phyloP scores from a whole-genome alignment of 2,113 vertebrate species.

The Cricetomys ansorgei region DNA sequence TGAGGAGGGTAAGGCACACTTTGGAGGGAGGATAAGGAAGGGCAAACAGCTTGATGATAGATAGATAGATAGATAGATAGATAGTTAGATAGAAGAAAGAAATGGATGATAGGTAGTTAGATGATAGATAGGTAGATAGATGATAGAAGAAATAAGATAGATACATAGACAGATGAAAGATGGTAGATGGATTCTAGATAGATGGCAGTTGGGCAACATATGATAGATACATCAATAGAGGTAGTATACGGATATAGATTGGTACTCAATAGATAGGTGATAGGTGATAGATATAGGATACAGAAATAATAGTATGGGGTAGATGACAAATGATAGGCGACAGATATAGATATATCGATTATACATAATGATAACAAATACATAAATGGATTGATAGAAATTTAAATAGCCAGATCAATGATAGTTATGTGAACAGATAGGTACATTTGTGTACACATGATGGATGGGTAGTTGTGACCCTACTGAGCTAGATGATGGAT shows the following conservation, averaged over 20 bases:
- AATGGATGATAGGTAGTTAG: not conserved
- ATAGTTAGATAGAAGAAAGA: too few relatives aligned
- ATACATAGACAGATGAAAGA: not conserved
- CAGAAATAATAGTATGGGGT: not conserved
- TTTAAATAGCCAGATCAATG: not conserved
- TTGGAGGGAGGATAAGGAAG: not conserved
- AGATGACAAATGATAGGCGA: not conserved
- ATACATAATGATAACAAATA: not conserved
- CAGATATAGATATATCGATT: not conserved
- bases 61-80: not conserved
- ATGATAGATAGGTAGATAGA: not conserved
- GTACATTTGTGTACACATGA: not conserved
- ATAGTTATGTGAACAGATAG: not conserved
- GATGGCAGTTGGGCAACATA: not conserved
- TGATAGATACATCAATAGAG: not conserved
- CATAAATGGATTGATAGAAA: not conserved
- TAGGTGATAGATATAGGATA: not conserved
- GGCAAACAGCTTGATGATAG: not conserved
- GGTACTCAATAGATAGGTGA: not conserved
- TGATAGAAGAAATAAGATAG: not conserved
- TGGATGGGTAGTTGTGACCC: not conserved
- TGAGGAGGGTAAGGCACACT: not conserved
- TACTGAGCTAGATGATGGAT: not conserved
- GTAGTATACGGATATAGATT: not conserved
- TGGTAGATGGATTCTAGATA: not conserved